phyloP scores from a whole-genome alignment of 2,113 vertebrate genomes.

The Xenopus laevis region DNA sequence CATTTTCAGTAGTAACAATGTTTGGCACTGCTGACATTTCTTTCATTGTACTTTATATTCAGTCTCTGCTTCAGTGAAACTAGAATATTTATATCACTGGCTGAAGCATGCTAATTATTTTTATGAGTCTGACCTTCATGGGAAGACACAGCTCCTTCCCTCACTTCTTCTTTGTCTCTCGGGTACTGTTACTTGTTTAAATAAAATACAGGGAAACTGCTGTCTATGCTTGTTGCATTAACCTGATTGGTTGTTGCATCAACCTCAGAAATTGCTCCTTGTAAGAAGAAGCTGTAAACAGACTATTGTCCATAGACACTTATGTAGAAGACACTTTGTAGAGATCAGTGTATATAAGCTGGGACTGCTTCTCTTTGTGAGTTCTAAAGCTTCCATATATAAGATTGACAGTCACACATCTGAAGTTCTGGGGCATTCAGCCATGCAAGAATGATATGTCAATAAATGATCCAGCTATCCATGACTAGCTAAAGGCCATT shows the following conservation, averaged over 20 bases:
- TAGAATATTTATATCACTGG: constrained; percentile 13
- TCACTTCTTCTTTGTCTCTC: neutral
- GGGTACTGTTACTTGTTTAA: constrained; percentile 23
- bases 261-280: neutral
- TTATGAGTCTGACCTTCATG: constrained; percentile 13
- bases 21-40: neutral
- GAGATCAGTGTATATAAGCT: constrained; percentile 9
- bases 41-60: constrained; percentile 8
- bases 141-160: neutral
- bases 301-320: neutral
- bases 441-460: neutral
- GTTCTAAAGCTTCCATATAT: constrained; percentile 33
- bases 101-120: constrained; percentile 13
- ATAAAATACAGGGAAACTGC: constrained; percentile 16
- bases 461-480: neutral
- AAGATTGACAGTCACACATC: neutral
- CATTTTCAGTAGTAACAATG: neutral
- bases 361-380: neutral
- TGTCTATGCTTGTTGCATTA: neutral
- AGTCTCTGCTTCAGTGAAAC: neutral
- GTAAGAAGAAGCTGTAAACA: neutral
- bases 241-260: constrained; percentile 30
- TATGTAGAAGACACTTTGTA: neutral
- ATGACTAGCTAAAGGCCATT: constrained; percentile 1
- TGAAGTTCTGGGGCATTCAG: neutral